Evolutionary conservation across 2,797 vertebrate species (phyloP).

Genomic region (Picus viridis): DNA sequence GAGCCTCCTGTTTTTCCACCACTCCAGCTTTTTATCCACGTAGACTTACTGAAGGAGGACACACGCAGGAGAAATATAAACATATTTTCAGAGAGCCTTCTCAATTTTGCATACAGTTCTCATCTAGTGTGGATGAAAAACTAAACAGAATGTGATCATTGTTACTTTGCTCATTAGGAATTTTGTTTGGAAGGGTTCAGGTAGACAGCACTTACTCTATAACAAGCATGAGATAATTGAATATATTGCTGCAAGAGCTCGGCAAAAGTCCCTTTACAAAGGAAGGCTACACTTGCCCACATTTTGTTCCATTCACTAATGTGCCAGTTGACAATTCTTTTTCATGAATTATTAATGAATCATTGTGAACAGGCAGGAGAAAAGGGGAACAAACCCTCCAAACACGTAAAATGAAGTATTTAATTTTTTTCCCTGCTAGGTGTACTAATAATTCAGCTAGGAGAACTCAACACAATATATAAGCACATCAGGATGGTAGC

Average conservation of each 20-base stretch:
- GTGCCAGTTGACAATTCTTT: not conserved
- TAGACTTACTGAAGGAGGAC: not conserved
- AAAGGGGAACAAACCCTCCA: not conserved
- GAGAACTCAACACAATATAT: fast-evolving
- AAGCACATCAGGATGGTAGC: fast-evolving
- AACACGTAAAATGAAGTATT: not conserved
- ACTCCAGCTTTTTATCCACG: not conserved
- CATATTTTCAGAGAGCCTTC: not conserved
- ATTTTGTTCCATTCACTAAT: not conserved
- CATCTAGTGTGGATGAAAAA: not conserved
- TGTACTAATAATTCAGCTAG: not conserved
- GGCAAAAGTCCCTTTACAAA: not conserved
- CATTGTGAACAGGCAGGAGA: not conserved
- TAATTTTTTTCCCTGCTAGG: not conserved
- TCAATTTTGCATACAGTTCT: not conserved
- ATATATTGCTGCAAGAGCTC: not conserved
- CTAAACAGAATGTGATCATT: not conserved
- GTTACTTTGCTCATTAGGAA: constrained; percentile 27
- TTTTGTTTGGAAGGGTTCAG: not conserved
- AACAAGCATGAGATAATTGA: not conserved
- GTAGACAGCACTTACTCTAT: not conserved
- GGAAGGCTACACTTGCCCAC: not conserved
- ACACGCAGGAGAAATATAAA: not conserved
- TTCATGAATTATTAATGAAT: constrained; percentile 43
- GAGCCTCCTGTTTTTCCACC: not conserved